Base-by-base conservation (phyloP, 2,113 vertebrate species). In the Tympanuchus pallidicinctus region DNA sequence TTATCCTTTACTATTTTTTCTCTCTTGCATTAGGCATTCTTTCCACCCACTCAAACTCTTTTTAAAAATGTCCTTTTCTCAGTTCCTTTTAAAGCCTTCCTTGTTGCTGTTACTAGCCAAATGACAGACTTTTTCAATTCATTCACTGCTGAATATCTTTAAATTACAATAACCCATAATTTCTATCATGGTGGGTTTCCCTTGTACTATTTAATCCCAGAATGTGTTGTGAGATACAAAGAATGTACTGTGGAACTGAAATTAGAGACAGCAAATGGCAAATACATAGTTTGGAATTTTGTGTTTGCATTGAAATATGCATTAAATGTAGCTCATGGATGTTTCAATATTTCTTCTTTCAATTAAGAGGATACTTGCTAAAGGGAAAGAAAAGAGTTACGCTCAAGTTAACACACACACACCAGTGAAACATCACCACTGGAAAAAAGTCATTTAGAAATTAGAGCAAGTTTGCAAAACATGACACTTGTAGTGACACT, bases 171-270 rank as follows among this genome's bases (percentile, higher is more conserved):
- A 90, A 95, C 42, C 66, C 60, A 57, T 13, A 82, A 30, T 80
- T 93, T 91, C 67, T 34, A 32, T 30, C 27, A 30, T 45, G 59
- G 54, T 64, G 4, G 1, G 0, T 69, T 83, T 77, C 45, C 81
- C 61, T 22, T 72, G 36, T 66, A 82, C 89, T 83, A 95, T 96
- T 94, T 89, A 96, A 93, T 82, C 77, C 71, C 28, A 40, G 69
- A 88, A 93, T 71, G 54, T 43, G 43, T 56, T 89, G 89, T 38
- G 66, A 60, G 78, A 84, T 67, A 57, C 15, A 36, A 67, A 79
- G 18, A 48, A 74, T 34, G 79, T 71, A 50, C 61, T 64, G 22
- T 6, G 12, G 48, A 56, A 88, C 64, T 56, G 45, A 60, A 74
- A 67, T 27, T 32, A n/a, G 69, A 32, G 27, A 70, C 2, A 45